These are phyloP conservation scores for Timandra comae DNA, from an alignment of 2,888 invertebrate species.

Conservation along the genomic window DNA sequence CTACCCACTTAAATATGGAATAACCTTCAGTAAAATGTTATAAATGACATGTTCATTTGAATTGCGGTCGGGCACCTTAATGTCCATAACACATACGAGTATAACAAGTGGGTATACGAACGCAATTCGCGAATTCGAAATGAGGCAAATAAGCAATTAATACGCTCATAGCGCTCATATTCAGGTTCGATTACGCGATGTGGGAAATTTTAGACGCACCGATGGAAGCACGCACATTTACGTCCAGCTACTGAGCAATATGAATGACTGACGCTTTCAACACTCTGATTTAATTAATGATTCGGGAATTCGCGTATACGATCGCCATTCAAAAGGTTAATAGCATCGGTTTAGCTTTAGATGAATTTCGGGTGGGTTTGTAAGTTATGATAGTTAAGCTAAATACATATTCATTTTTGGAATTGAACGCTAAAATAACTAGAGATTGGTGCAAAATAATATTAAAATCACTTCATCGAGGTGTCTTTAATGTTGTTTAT, in stretches of 20 bases:
- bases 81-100: no score
- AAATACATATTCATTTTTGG: no score
- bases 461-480: no score
- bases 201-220: constrained; percentile 53
- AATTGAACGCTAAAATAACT: no score
- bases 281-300: constrained; percentile 22
- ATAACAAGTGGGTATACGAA: no score
- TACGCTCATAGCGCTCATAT: constrained; percentile 41
- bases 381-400: no score
- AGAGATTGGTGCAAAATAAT: no score
- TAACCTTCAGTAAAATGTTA: no score
- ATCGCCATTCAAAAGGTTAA: constrained; percentile 2
- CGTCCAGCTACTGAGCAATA: constrained; percentile 5
- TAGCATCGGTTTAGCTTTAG: not conserved
- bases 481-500: no score
- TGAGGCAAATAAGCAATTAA: constrained; percentile 73
- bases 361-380: not conserved
- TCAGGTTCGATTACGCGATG: constrained; percentile 58
- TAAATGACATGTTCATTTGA: no score
- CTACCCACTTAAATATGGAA: no score
- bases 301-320: constrained; percentile 15
- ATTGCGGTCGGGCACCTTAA: no score
- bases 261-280: constrained; percentile 19
- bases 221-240: constrained; percentile 25
- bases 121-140: constrained; percentile 51